Conservation (phyloP, 2,797 vertebrate species). For the Arvicola amphibius region DNA sequence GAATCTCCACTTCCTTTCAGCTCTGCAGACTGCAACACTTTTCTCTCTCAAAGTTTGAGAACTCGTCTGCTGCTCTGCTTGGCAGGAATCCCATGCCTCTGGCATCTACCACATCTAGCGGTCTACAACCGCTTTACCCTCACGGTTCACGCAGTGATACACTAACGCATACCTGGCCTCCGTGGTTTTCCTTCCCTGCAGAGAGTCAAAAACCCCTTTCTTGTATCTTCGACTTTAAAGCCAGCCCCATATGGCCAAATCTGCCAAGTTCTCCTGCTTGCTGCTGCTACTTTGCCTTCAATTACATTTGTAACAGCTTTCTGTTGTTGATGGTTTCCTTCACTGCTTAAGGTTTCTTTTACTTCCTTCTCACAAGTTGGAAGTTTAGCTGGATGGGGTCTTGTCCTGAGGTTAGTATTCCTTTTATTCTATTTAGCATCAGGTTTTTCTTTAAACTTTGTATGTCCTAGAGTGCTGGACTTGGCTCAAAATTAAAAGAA, state of each 20-base stretch:
- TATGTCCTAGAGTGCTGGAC: not conserved
- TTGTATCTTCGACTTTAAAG: not conserved
- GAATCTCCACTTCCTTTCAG: not conserved
- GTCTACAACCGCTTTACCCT: not conserved
- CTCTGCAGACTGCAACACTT: not conserved
- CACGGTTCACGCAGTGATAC: no score
- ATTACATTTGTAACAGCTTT: not conserved
- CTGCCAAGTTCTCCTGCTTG: not conserved
- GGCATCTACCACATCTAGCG: not conserved
- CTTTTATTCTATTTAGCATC: not conserved
- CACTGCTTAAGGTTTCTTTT: not conserved
- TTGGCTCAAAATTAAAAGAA: not conserved
- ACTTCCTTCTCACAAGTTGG: not conserved
- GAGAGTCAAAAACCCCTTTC: not conserved
- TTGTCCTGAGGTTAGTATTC: not conserved
- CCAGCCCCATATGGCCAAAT: not conserved
- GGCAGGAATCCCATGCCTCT: not conserved
- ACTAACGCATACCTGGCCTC: not conserved
- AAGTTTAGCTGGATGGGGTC: not conserved
- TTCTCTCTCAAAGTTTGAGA: not conserved
- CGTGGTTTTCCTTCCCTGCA: not conserved
- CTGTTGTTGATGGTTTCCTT: not conserved
- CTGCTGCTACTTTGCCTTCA: not conserved
- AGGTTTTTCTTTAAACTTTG: not conserved
- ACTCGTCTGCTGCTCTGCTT: not conserved